Evolutionary conservation across 2,113 vertebrate genomes (phyloP).

Genomic region (Penelope pileata): DNA sequence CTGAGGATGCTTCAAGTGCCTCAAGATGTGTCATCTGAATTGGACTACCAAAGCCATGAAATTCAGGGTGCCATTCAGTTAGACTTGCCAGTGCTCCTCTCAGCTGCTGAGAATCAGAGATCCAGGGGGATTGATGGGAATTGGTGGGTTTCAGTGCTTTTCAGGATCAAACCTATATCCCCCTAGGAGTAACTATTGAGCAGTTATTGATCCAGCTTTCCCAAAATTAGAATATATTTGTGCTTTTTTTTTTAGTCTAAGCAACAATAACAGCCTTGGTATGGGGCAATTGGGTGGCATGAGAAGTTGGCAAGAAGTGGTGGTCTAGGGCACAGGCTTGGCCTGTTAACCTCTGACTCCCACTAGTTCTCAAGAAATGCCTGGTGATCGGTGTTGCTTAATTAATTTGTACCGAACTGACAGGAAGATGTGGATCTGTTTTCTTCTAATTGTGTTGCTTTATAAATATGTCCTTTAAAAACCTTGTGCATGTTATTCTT

Average conservation of each 20-base stretch:
- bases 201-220: not conserved
- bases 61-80: not conserved
- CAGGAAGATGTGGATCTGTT: not conserved
- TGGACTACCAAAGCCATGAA: not conserved
- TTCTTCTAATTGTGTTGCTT: slow-evolving; percentile 29
- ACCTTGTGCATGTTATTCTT: not conserved
- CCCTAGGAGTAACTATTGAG: not conserved
- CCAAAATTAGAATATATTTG: not conserved
- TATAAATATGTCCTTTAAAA: slow-evolving; percentile 33
- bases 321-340: not conserved
- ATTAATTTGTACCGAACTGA: slow-evolving; percentile 23
- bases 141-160: not conserved
- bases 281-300: not conserved
- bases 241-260: not conserved
- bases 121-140: not conserved
- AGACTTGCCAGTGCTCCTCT: not conserved
- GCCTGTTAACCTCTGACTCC: not conserved
- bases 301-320: not conserved
- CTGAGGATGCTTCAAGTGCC: not conserved
- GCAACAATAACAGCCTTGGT: not conserved
- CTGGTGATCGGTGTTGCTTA: not conserved
- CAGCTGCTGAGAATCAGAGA: not conserved
- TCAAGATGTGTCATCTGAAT: not conserved
- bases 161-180: not conserved
- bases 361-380: slow-evolving; percentile 15